These are phyloP conservation scores for Pollenia amentaria DNA, from an alignment of 2,888 invertebrate species.

Conservation along the genomic window DNA sequence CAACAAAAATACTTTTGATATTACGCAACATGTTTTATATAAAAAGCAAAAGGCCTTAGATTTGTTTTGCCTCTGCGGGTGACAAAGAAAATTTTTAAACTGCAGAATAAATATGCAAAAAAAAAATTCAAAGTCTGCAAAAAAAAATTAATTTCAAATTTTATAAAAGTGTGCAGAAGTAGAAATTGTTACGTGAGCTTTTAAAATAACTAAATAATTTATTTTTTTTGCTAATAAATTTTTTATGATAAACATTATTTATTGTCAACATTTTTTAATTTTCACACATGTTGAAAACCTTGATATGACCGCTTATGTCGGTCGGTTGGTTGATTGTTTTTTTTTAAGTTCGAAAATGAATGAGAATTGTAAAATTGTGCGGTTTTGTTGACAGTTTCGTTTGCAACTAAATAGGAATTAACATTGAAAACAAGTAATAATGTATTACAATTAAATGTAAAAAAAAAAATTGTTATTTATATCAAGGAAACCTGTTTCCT, in stretches of 20 bases:
- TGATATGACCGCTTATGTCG: conserved; percentile 44
- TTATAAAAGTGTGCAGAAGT: neutral
- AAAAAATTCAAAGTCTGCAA: too few relatives aligned
- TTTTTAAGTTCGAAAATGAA: neutral
- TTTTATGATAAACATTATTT: conserved; percentile 8
- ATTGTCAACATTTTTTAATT: conserved; percentile 12
- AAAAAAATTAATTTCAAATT: too few relatives aligned
- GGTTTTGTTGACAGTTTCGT: conserved; percentile 22
- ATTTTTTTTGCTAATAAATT: neutral
- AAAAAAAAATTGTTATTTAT: neutral
- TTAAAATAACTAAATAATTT: neutral
- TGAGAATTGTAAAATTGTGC: conserved; percentile 2
- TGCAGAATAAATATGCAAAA: neutral
- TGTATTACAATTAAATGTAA: conserved; percentile 26
- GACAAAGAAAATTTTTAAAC: conserved; percentile 2
- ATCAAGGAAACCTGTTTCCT: too few relatives aligned
- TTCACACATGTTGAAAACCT: conserved; percentile 45
- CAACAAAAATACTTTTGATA: conserved; percentile 25
- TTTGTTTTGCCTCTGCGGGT: neutral
- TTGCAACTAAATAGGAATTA: conserved; percentile 57
- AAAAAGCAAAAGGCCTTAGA: conserved; percentile 39
- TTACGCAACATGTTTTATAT: conserved; percentile 63
- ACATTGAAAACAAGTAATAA: conserved; percentile 61
- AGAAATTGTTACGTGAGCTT: neutral
- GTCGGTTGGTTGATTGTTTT: neutral